Evolutionary conservation across 2,888 invertebrate species (phyloP), one percentile per base, ranked within the genome.

Genomic region (Oscheius myriophilus): DNA sequence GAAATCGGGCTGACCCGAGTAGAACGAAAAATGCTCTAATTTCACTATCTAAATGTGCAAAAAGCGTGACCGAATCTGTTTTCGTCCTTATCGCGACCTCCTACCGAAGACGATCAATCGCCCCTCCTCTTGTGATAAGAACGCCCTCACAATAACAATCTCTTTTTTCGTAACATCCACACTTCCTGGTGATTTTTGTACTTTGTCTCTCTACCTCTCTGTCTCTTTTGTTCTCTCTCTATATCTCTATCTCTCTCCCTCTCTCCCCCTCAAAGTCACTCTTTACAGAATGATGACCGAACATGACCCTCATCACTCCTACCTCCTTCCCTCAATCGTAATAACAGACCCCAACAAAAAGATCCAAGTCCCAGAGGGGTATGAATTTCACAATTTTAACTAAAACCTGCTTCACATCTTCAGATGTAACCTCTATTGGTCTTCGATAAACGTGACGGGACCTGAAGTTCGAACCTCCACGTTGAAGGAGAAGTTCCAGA

Each of bases 401-500:
- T 6, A 25, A 41, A 33, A 33, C n/a, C n/a, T n/a, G 49, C 49
- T 21, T 4, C 18, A 18, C 14, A 23, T 55, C 39, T 55, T 9
- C 26, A 61, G 61, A 7, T 61, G 61, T 33, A 63, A 63, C 43
- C 49, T 67, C 6, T 67, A 57, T 18, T 67, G 67, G 67, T 67
- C 67, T 9, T 52, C 49, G 21, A 46, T 67, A 39, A 58, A 67
- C 41, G 67, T 67, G 21, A 67, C 49, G 6, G 67, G 67, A 26
- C 67, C 67, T 7, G 67, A 67, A 39, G 49, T 52, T 7, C 21
- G 53, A 11, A 23, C 58, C 9, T 41, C 67, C n/a, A 46, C 67
- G 2, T 67, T 67, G 21, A 57, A 49, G 46, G 58, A 67, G 14
- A 58, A 57, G n/a, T 26, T 52, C 21, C n/a, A 14, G 14, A 21